Percentiles rank a stretch among this genome's conserved stretches.
phyloP scores from a whole-genome alignment of 2,113 vertebrate species.

The Ophthalmolycus amberensis region DNA sequence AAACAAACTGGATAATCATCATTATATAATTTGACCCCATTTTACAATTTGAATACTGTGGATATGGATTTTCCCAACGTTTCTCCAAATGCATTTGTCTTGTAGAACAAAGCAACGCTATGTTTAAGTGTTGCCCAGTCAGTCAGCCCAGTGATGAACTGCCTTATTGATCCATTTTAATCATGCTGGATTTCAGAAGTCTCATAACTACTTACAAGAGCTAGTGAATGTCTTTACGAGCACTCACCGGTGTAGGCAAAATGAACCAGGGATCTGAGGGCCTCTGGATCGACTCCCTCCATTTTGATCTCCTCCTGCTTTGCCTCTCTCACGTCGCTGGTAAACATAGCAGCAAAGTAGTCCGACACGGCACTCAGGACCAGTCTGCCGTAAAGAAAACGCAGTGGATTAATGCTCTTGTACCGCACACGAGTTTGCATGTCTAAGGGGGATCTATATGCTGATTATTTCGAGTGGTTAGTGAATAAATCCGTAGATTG shows the following conservation, averaged over 20 bases:
- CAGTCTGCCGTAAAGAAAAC: constrained; percentile 83
- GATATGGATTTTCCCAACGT: not conserved
- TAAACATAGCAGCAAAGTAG: constrained; percentile 99
- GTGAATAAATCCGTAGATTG: constrained; percentile 16
- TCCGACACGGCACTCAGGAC: constrained; percentile 95
- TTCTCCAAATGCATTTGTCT: constrained; percentile 19
- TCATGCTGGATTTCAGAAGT: constrained; percentile 48
- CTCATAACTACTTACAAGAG: constrained; percentile 60
- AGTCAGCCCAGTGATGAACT: constrained; percentile 32
- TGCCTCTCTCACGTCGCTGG: constrained; percentile 93
- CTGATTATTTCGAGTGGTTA: constrained; percentile 33
- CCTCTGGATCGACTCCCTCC: constrained; percentile 95
- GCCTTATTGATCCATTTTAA: constrained; percentile 67
- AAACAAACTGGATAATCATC: not conserved
- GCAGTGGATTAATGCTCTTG: constrained; percentile 21
- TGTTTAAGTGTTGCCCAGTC: constrained; percentile 8
- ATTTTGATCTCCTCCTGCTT: constrained; percentile 98
- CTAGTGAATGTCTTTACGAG: constrained; percentile 66
- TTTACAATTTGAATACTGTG: not conserved
- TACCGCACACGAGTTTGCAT: not conserved
- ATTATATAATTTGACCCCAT: not conserved
- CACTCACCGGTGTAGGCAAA: constrained; percentile 96
- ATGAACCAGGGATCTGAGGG: constrained; percentile 91
- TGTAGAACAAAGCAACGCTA: constrained; percentile 28
- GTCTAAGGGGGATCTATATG: not conserved